Conservation (phyloP, 2,113 vertebrate genomes). For the Raphicerus campestris region DNA sequence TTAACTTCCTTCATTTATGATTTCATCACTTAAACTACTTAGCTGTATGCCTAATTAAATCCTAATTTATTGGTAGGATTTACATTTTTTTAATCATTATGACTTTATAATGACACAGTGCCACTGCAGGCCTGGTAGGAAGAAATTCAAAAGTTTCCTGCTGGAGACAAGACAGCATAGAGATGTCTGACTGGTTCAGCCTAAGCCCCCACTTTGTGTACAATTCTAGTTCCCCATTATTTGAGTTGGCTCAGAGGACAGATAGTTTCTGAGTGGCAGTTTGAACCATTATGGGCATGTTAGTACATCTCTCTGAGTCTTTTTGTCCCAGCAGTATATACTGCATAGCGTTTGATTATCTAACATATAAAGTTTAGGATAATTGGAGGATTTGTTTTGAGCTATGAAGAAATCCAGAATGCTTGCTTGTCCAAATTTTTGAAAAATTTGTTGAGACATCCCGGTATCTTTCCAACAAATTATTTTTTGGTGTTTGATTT, state of each 20-base stretch:
- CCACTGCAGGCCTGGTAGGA: not conserved
- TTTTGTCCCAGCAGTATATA: not conserved
- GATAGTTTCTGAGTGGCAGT: not conserved
- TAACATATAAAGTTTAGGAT: not conserved
- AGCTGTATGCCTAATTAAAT: not conserved
- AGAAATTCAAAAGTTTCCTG: not conserved
- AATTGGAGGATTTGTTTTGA: not conserved
- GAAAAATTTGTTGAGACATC: not conserved
- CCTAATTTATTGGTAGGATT: not conserved
- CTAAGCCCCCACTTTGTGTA: fast-evolving
- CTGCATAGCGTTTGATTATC: not conserved
- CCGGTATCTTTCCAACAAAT: not conserved
- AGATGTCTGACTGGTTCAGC: not conserved
- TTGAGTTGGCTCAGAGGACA: not conserved
- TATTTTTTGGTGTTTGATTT: not conserved
- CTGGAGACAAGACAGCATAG: fast-evolving
- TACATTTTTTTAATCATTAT: not conserved
- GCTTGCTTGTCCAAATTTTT: not conserved
- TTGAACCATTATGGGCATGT: not conserved
- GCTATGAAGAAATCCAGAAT: not conserved
- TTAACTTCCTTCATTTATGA: not conserved
- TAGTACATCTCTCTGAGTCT: not conserved
- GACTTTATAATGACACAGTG: not conserved
- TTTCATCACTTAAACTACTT: slow-evolving; percentile 16
- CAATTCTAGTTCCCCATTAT: not conserved